Evolutionary conservation across 2,797 vertebrate genomes (phyloP), one percentile per base, ranked within the genome.

Genomic region (Microhierax caerulescens): DNA sequence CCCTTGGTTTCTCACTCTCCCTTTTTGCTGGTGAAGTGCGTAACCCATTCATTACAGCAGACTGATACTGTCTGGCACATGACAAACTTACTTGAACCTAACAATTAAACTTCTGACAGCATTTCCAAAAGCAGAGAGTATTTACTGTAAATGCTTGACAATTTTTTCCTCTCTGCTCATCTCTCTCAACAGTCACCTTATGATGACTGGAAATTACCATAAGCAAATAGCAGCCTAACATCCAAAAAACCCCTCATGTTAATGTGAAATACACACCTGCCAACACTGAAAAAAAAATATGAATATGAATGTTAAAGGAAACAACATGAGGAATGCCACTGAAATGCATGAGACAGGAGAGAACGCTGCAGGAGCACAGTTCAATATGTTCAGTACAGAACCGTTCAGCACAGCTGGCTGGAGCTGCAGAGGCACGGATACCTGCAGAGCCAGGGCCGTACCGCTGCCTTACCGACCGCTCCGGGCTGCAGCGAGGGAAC

Each of bases 101-200:
- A 97, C 95, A 96, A 97, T 97, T 96, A 96, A 95, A 96, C 96
- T 94, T 95, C 94, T 96, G 95, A 97, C 96, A 94, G 94, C 39
- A 2, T 84, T 95, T 96, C 94, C 95, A 96, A 97, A 97, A 95
- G 88, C 92, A 89, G 67, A 65, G 87, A 97, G 77, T 95, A 97
- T 97, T 97, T 97, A 96, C 96, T 96, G 91, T 95, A 97, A 97
- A 95, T 85, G 92, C 94, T 54, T 96, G 95, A 97, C 97, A 96
- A 96, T 95, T 96, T 97, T 96, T 86, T 74, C 92, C 92, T 92
- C 93, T 94, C 85, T 50, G 81, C 86, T 95, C 95, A 85, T 96
- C 88, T 96, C 96, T 95, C 94, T 95, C 85, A 91, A 95, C 95
- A 94, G 88, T 96, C 95, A 96, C 94, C 94, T 95, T 59, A 77